Evolutionary conservation across 2,797 vertebrate genomes (phyloP), one percentile per base, ranked within the genome.

Genomic region (Leptoclinus maculatus): DNA sequence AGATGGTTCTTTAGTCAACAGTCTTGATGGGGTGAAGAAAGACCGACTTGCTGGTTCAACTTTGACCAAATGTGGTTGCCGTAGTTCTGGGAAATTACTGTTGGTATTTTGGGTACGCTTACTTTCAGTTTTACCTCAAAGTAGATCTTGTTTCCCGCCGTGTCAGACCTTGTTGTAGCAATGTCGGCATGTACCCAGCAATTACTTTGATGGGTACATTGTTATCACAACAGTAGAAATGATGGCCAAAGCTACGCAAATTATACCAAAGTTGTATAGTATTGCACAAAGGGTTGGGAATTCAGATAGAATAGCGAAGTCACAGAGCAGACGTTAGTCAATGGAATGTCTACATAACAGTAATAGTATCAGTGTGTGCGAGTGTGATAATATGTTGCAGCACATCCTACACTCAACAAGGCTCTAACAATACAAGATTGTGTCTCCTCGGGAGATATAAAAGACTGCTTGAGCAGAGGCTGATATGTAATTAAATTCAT

Each of bases 401-500:
- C 77, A 73, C 71, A 81, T 85, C 67, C 65, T 49, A 53, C 71
- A 68, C 84, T 74, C 74, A 56, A 72, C 62, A 70, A 76, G 70
- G 66, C 65, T 60, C 65, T 60, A 88, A 89, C 84, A 92, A 91
- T 78, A 69, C 69, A 45, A 70, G 75, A 87, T 82, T 82, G 57
- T 79, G 83, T 87, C 70, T 89, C 66, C 36, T 75, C 66, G 81
- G 76, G 87, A 84, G 71, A 90, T 83, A 88, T 88, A 81, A 91
- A 84, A 89, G 77, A 63, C 58, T 49, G 78, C 38, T 90, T 88
- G 88, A 88, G 89, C 64, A 73, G 83, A 89, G 75, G 84, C 75
- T 81, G 83, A 90, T 81, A 64, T 91, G 88, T 87, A 90, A 92
- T 93, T 92, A 92, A 80, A 89, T 88, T 83, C 78, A 86, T 86